Base-by-base conservation (phyloP, 2,888 invertebrate genomes). In the Drosophila mettleri region DNA sequence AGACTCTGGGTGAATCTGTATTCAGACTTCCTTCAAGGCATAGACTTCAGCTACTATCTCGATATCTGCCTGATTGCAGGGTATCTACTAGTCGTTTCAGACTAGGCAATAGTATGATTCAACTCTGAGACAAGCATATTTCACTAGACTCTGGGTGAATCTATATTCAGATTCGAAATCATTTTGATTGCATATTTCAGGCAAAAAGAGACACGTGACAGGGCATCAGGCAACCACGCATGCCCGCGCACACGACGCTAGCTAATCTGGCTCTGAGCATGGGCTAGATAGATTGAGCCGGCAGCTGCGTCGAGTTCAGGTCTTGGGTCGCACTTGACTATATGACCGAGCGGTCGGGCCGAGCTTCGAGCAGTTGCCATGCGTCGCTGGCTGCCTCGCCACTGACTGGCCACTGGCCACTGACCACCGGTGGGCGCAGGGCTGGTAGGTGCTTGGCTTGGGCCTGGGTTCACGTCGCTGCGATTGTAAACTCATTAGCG, bases 401-500 rank as follows among this genome's bases (percentile, higher is more conserved):
- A 57, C 45, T 61, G 49, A 57, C 45, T 61, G 49, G 58, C 48
- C 53, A 29, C 31, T 29, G 18, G 20, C n/a, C 20, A 20, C 22
- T n/a, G 51, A 12, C 12, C 29, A 34, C 9, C 22, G 39, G 16
- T 38, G 38, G 3, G 9, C 55, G 22, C 14, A 3, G 38, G 24
- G 24, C 18, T 3, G 24, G 43, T 16, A 36, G 48, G 9, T 14
- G 24, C n/a, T 43, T 9, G 29, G 20, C 9, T 24, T 51, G 12
- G 18, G 46, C 12, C 14, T 7, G 57, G 18, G 69, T 63, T 69
- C 62, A 70, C 33, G 45, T 51, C 24, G 69, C 67, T 60, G 54
- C 67, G 77, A 77, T 86, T 79, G 74, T 84, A 68, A 79, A 77
- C 84, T 84, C 84, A 86, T 84, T 84, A 84, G 79, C 80, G 57